Evolutionary conservation across 2,797 vertebrate species (phyloP).

Genomic region (Gobio occitaniae): DNA sequence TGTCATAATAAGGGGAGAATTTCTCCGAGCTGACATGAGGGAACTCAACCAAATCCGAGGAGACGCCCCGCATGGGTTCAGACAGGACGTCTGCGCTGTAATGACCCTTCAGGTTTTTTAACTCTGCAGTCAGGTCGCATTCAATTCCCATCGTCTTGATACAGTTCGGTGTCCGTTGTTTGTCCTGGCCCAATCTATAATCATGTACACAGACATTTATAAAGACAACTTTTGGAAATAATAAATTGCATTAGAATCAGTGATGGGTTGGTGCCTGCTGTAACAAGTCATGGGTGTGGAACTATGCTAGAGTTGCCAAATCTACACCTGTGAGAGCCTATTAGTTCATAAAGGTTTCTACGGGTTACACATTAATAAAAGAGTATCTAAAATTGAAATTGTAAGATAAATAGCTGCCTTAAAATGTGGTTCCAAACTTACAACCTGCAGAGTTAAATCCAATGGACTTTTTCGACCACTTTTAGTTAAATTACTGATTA

Average conservation of each 20-base stretch:
- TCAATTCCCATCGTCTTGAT: conserved; percentile 68
- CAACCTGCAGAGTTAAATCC: background rate
- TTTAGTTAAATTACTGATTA: background rate
- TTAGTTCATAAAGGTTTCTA: background rate
- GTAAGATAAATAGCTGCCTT: background rate
- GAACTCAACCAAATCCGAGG: conserved; percentile 69
- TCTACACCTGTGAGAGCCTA: background rate
- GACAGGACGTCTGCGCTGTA: conserved; percentile 85
- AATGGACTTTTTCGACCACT: background rate
- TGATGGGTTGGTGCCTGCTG: conserved; percentile 35
- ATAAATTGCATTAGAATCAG: background rate
- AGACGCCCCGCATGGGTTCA: fast-evolving
- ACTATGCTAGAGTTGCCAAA: conserved; percentile 8
- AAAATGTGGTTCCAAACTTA: background rate
- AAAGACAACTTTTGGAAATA: background rate
- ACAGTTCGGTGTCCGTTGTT: conserved; percentile 74
- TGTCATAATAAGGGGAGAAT: conserved; percentile 88
- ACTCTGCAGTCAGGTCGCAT: conserved; percentile 84
- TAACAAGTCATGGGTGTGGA: conserved; percentile 56
- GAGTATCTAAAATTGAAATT: background rate
- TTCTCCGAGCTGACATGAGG: conserved; percentile 68
- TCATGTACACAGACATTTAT: background rate
- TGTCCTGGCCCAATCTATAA: conserved; percentile 71
- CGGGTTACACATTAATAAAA: background rate
- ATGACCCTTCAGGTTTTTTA: conserved; percentile 69